Conservation (phyloP, 2,113 vertebrate species). For the Oreochromis niloticus region DNA sequence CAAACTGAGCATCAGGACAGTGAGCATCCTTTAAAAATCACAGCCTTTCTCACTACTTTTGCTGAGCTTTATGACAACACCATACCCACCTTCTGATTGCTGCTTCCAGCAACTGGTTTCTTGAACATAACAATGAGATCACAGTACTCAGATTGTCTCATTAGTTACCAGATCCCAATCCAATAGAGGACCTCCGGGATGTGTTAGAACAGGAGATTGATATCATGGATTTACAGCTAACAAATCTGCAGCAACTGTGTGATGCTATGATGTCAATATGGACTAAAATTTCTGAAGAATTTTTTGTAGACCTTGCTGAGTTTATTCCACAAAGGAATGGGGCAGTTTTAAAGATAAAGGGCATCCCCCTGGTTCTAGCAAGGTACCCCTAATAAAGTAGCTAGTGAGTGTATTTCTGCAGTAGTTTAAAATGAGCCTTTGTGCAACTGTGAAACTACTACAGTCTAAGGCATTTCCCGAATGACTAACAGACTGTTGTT, state of each 20-base stretch:
- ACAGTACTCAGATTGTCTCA: background rate
- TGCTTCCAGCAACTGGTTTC: background rate
- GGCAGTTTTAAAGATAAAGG: background rate
- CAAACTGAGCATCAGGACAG: background rate
- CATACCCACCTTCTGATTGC: background rate
- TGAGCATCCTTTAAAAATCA: background rate
- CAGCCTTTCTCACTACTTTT: background rate
- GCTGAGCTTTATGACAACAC: background rate
- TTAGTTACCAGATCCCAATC: background rate
- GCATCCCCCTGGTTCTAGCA: background rate
- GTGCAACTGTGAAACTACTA: background rate
- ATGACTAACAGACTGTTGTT: background rate
- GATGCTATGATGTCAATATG: background rate
- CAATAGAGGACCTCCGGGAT: background rate
- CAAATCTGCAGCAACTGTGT: background rate
- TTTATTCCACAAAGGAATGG: background rate
- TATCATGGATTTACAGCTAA: background rate
- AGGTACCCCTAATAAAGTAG: background rate
- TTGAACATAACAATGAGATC: background rate
- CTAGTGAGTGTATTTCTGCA: background rate
- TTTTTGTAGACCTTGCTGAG: background rate
- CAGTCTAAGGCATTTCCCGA: background rate
- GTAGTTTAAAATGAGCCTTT: background rate
- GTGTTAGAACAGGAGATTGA: background rate
- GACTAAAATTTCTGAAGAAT: rapidly evolving